A percentile compares a stretch with the other conserved stretches of the same genome.
phyloP scores from a whole-genome alignment of 2,888 invertebrate species.

The Neocrepidodera transversa region DNA sequence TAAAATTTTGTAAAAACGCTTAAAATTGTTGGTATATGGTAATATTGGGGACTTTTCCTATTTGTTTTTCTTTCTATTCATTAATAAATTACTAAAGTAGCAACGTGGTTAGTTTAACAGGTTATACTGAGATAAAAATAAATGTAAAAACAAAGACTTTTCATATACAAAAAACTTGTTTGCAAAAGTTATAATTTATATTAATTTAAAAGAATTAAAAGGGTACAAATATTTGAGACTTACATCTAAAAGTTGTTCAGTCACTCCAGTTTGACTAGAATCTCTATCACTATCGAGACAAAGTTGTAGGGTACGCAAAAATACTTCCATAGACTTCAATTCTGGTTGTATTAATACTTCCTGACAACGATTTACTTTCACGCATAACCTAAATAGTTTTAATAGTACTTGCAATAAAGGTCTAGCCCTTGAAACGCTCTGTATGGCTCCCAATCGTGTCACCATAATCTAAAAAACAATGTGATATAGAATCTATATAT shows the following conservation, averaged over 20 bases:
- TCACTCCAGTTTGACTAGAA: conserved; percentile 77
- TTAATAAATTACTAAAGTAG: no score
- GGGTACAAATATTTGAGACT: conserved; percentile 48
- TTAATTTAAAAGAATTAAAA: no score
- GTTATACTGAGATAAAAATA: no score
- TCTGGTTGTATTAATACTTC: conserved; percentile 87
- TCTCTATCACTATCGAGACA: conserved; percentile 73
- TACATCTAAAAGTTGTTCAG: conserved; percentile 88
- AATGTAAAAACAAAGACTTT: no score
- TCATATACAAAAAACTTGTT: no score
- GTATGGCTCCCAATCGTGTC: conserved; percentile 82
- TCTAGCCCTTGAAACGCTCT: conserved; percentile 85
- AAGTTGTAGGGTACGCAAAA: conserved; percentile 84
- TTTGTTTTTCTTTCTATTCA: no score
- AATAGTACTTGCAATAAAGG: conserved; percentile 88
- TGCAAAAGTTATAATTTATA: no score
- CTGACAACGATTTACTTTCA: conserved; percentile 89
- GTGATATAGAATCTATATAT: conserved; percentile 6
- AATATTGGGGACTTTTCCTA: no score
- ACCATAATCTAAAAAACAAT: conserved; percentile 74
- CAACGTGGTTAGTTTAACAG: no score
- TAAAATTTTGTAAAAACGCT: neutral
- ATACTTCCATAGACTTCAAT: conserved; percentile 80
- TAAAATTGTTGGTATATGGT: no score
- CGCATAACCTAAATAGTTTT: conserved; percentile 87